Conservation (phyloP, 2,113 vertebrate genomes). For the Plectropomus leopardus region DNA sequence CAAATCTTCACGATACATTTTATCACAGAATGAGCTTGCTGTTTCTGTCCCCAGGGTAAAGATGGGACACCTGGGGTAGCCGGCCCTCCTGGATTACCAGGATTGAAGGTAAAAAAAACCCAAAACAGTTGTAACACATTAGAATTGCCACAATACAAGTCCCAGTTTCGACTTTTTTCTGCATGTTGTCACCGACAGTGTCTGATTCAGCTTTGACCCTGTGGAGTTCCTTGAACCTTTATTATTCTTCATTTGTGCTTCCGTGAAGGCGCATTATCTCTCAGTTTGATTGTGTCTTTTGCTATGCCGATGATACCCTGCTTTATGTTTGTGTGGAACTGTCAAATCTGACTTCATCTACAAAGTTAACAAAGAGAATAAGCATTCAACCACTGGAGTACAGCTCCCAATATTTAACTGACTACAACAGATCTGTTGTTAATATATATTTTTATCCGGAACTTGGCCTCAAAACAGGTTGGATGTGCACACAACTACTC, state of each 20-base stretch:
- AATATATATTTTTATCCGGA: no score
- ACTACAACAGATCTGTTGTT: no score
- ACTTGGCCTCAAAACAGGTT: no score
- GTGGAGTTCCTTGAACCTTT: neutral
- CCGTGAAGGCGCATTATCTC: neutral
- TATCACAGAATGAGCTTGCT: neutral
- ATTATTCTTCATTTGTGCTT: neutral
- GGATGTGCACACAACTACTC: no score
- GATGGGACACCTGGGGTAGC: constrained; percentile 68
- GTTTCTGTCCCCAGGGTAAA: constrained; percentile 67
- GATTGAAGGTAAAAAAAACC: constrained; percentile 77
- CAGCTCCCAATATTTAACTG: no score
- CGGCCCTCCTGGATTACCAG: constrained; percentile 72
- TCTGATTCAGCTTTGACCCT: neutral
- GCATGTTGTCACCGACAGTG: neutral
- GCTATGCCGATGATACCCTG: neutral
- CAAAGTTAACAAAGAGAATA: no score
- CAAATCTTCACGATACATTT: neutral
- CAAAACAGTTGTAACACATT: neutral
- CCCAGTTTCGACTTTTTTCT: no score
- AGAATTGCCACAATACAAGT: no score
- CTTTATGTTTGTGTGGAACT: neutral
- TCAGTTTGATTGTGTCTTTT: neutral
- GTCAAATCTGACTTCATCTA: neutral
- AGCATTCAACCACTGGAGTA: no score